These are phyloP conservation scores for Drosophila murphyi DNA, from an alignment of 1,140 invertebrate genomes.

Conservation along the genomic window DNA sequence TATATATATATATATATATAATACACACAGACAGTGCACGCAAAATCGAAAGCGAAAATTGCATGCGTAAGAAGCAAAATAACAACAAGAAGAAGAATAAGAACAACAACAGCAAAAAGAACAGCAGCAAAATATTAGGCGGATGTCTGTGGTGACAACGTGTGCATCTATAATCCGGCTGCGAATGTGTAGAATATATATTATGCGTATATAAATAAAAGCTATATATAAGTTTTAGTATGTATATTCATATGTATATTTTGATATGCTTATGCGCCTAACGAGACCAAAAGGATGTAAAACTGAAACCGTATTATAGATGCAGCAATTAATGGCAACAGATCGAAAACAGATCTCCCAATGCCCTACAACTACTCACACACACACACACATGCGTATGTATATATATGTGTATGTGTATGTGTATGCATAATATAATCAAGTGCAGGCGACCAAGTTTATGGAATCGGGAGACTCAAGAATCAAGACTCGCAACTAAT, in stretches of 20 bases:
- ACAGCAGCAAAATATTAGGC: conserved; percentile 71
- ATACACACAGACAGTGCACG: conserved; percentile 20
- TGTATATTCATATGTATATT: conserved; percentile 14
- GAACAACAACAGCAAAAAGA: conserved; percentile 23
- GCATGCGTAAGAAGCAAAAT: conserved; percentile 66
- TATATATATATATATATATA: no score
- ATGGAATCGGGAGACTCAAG: conserved; percentile 37
- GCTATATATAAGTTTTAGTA: conserved; percentile 1
- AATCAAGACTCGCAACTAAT: conserved; percentile 23
- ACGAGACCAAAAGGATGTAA: conserved; percentile 32
- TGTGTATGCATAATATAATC: conserved; percentile 12
- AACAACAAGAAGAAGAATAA: conserved; percentile 26
- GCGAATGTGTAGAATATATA: conserved; percentile 26
- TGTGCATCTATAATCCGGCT: conserved; percentile 73
- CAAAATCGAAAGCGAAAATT: conserved; percentile 74
- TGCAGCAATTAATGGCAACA: conserved; percentile 18
- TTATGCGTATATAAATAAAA: conserved; percentile 18
- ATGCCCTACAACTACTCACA: neutral
- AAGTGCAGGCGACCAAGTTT: conserved; percentile 46
- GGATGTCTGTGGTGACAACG: conserved; percentile 63
- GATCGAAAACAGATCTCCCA: conserved; percentile 3
- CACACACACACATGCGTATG: neutral
- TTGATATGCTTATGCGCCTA: conserved; percentile 67
- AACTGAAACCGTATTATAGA: conserved; percentile 31
- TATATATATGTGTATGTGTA: neutral